A percentile compares a stretch with the other conserved stretches of the same genome.
Conservation (phyloP, 2,113 vertebrate genomes). For the Zootoca vivipara region DNA sequence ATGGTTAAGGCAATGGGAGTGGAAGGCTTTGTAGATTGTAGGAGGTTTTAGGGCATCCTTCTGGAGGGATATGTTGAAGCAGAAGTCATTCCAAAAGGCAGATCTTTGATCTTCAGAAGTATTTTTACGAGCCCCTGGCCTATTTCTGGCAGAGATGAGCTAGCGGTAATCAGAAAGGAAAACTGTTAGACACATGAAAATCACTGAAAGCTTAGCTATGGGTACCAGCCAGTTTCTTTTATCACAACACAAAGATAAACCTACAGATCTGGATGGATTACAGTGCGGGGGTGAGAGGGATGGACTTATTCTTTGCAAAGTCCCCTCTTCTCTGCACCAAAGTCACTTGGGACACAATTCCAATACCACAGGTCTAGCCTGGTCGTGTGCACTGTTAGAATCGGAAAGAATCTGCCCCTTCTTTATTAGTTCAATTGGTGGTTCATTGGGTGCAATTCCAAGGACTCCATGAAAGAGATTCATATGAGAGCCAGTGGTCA, state of each 20-base stretch:
- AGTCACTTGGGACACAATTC: neutral
- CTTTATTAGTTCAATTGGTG: neutral
- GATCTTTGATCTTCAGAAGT: constrained; percentile 6
- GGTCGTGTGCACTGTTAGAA: neutral
- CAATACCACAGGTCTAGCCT: neutral
- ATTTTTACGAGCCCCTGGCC: constrained; percentile 62
- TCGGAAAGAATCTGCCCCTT: neutral
- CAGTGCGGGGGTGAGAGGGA: constrained; percentile 40
- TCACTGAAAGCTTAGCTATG: constrained; percentile 47
- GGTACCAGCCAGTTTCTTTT: constrained; percentile 42
- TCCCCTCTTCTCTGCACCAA: neutral
- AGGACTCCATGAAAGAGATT: neutral
- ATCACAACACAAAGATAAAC: constrained; percentile 49
- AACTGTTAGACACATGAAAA: constrained; percentile 51
- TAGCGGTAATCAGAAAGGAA: constrained; percentile 62
- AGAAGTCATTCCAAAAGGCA: neutral
- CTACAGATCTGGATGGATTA: constrained; percentile 66
- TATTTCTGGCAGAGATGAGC: constrained; percentile 53
- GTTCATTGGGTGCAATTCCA: neutral
- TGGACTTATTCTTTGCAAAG: constrained; percentile 36
- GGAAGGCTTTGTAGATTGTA: constrained; percentile 12
- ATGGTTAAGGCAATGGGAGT: neutral
- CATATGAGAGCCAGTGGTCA: neutral
- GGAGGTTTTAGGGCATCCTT: neutral
- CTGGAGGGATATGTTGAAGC: constrained; percentile 4